phyloP scores from a whole-genome alignment of 1,140 invertebrate genomes.

The Maniola jurtina region DNA sequence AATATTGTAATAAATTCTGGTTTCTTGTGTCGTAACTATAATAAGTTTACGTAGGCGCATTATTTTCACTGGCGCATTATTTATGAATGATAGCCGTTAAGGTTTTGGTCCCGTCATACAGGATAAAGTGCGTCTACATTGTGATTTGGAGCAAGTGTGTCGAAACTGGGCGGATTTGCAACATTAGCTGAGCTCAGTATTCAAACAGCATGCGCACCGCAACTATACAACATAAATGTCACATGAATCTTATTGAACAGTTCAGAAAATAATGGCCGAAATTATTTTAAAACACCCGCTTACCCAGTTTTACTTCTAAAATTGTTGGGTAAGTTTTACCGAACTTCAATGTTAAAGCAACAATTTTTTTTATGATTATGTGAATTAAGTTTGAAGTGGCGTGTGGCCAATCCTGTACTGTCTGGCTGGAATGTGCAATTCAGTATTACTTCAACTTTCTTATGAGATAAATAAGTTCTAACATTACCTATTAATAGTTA shows the following conservation, averaged over 20 bases:
- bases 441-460: not conserved
- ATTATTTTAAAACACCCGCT: not conserved
- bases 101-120: slow-evolving; percentile 9
- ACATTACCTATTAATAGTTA: slow-evolving; percentile 40
- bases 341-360: too few relatives aligned
- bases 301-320: not conserved
- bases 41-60: too few relatives aligned
- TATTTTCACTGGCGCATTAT: not conserved
- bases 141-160: slow-evolving; percentile 25
- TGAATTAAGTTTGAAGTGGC: too few relatives aligned
- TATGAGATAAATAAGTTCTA: slow-evolving; percentile 1
- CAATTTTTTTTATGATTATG: too few relatives aligned
- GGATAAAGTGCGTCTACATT: slow-evolving; percentile 23
- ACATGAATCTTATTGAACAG: slow-evolving; percentile 21
- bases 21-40: too few relatives aligned
- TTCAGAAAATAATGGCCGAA: not conserved
- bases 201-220: slow-evolving; percentile 17
- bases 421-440: too few relatives aligned
- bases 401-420: too few relatives aligned
- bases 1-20: too few relatives aligned
- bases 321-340: too few relatives aligned
- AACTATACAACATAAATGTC: slow-evolving; percentile 21
- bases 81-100: slow-evolving; percentile 14
- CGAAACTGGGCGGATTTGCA: slow-evolving; percentile 28
- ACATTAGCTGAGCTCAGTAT: slow-evolving; percentile 20